Evolutionary conservation across 53 echinoderm and acorn worm species (phyloP).

Genomic region (Antedon mediterranea): DNA sequence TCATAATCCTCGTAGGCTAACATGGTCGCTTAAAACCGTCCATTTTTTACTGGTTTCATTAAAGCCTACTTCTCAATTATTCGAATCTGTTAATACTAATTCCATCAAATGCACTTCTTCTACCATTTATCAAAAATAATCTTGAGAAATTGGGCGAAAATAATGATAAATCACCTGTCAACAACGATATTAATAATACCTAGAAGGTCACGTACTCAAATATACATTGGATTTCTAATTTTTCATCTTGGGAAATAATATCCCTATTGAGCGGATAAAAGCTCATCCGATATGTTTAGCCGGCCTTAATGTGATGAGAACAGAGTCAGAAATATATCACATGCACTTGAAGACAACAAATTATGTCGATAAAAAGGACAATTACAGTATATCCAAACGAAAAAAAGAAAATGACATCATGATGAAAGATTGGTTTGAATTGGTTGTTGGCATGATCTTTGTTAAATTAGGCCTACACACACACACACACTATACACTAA

Average conservation of each 20-base stretch:
- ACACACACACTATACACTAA: no score
- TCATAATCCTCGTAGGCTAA: no score
- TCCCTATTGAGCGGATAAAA: background rate
- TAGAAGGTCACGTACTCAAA: background rate
- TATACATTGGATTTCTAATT: background rate
- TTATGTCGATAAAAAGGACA: background rate
- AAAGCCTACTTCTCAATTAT: background rate
- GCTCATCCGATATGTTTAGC: background rate
- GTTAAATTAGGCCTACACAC: no score
- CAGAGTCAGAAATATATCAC: background rate
- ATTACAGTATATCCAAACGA: background rate
- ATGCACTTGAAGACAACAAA: background rate
- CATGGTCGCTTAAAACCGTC: no score
- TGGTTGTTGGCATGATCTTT: no score
- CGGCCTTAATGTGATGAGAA: background rate
- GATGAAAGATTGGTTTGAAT: no score
- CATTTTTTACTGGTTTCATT: background rate
- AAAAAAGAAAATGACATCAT: background rate
- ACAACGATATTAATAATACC: background rate
- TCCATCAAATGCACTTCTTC: background rate
- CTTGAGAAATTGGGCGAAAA: background rate
- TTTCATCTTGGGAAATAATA: background rate
- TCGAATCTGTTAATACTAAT: background rate
- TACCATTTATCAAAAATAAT: background rate
- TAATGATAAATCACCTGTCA: background rate